phyloP scores from a whole-genome alignment of 64 coral and sea anemone genomes.

The Montipora efflorescens region DNA sequence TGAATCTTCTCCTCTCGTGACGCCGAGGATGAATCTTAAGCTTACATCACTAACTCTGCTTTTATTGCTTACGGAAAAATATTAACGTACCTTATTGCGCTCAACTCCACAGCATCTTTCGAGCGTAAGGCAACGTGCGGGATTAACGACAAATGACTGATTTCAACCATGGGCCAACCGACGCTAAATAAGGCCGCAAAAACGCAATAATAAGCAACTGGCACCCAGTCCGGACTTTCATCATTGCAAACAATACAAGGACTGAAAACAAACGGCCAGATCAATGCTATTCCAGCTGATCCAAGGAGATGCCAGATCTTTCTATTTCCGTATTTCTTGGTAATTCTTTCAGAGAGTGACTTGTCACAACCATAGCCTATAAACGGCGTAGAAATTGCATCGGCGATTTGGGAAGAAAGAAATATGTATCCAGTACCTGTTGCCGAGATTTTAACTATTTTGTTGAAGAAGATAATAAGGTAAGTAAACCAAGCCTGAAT shows the following conservation, averaged over 20 bases:
- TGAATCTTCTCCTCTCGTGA: neutral
- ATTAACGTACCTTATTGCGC: slow-evolving; percentile 83
- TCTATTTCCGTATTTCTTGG: slow-evolving; percentile 80
- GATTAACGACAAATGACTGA: slow-evolving; percentile 92
- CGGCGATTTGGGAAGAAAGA: slow-evolving; percentile 79
- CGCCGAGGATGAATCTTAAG: neutral
- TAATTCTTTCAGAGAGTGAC: slow-evolving; percentile 68
- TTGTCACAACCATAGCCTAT: slow-evolving; percentile 97
- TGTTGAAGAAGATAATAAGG: slow-evolving; percentile 86
- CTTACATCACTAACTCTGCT: neutral
- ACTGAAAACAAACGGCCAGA: slow-evolving; percentile 89
- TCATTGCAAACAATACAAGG: slow-evolving; percentile 75
- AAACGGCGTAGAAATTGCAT: slow-evolving; percentile 84
- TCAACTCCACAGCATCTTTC: slow-evolving; percentile 83
- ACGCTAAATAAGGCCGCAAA: slow-evolving; percentile 75
- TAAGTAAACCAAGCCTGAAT: slow-evolving; percentile 98
- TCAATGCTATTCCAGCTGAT: slow-evolving; percentile 75
- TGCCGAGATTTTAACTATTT: slow-evolving; percentile 74
- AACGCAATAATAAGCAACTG: slow-evolving; percentile 70
- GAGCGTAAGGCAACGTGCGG: slow-evolving; percentile 78
- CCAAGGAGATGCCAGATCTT: slow-evolving; percentile 93
- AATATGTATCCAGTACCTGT: slow-evolving; percentile 76
- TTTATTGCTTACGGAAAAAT: neutral
- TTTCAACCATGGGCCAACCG: slow-evolving; percentile 97
- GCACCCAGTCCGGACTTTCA: slow-evolving; percentile 59